Evolutionary conservation across 2,888 invertebrate genomes (phyloP).

Genomic region (Sphaerophoria taeniata): DNA sequence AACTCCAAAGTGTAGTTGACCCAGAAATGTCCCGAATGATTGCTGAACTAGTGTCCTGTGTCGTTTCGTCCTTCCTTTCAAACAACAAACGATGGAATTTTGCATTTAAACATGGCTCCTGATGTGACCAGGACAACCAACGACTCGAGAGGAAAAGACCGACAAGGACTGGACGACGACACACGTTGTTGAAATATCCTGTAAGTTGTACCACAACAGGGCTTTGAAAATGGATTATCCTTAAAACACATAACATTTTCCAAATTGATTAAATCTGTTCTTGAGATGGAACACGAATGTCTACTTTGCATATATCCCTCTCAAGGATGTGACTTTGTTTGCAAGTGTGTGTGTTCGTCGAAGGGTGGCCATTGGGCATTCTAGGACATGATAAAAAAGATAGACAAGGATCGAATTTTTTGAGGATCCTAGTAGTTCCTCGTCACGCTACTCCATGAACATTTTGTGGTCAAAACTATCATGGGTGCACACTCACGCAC

Average conservation of each 20-base stretch:
- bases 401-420: too few relatives aligned
- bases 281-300: slow-evolving; percentile 62
- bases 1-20: slow-evolving; percentile 48
- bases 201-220: slow-evolving; percentile 60
- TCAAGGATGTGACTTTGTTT: background rate
- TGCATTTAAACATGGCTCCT: slow-evolving; percentile 43
- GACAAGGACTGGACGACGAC: slow-evolving; percentile 21
- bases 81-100: slow-evolving; percentile 9
- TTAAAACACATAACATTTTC: slow-evolving; percentile 69
- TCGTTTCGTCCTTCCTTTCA: background rate
- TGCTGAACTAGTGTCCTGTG: background rate
- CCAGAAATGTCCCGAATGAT: slow-evolving; percentile 51
- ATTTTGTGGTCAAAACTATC: background rate
- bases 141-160: slow-evolving; percentile 1
- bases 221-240: slow-evolving; percentile 70
- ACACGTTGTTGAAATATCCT: slow-evolving; percentile 34
- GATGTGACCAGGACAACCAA: slow-evolving; percentile 22
- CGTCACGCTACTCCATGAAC: too few relatives aligned
- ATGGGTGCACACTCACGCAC: background rate
- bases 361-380: too few relatives aligned
- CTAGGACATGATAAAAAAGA: too few relatives aligned
- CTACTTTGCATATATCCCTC: slow-evolving; percentile 54
- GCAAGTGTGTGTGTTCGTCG: too few relatives aligned
- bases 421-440: too few relatives aligned
- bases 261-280: slow-evolving; percentile 73